Base-by-base conservation (phyloP, 2,113 vertebrate genomes). In the Agelaius tricolor region DNA sequence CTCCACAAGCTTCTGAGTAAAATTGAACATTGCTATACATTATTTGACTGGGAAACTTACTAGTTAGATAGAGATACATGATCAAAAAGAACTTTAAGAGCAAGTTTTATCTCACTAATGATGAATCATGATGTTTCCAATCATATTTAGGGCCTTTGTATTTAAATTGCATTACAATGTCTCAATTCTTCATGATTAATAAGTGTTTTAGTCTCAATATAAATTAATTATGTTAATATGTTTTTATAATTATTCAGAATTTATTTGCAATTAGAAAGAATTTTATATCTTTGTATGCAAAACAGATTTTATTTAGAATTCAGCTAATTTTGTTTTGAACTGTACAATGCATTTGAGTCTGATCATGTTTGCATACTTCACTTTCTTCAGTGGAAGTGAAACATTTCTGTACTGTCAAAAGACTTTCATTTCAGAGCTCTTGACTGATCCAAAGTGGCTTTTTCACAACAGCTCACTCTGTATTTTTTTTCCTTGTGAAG, bases 121-220 rank as follows among this genome's bases (percentile, higher is more conserved):
- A 81, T 6, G 27, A 76, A 78, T 33, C 7, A 19, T 37, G 13
- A 27, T 62, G 28, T 71, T 49, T 49, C 31, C 5, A 10, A 54
- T 63, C 37, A 57, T 61, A 47, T 46, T 55, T 49, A 74, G 24
- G 47, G n/a, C 6, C 13, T 72, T 80, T 87, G n/a, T 90, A 90
- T 61, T 84, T 83, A 96, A 93, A 94, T 55, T 79, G 52, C 67
- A 61, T 91, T 68, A 81, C 31, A 65, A n/a, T 46, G 41, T 62
- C 49, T 90, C 71, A 49, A 31, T 94, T 91, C 67, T 94, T 95
- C 49, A 49, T 37, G 33, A 54, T 90, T 79, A 94, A 96, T 67
- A 41, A 86, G 46, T 52, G 28, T 23, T 95, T 93, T 74, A 57
- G 16, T 81, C 71, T 91, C 44, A 66, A n/a, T 61, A 44, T 23